A percentile compares a stretch with the other conserved stretches of the same genome.
These are phyloP conservation scores for Danio jaintianensis DNA, from an alignment of 2,797 vertebrate genomes.

Conservation along the genomic window DNA sequence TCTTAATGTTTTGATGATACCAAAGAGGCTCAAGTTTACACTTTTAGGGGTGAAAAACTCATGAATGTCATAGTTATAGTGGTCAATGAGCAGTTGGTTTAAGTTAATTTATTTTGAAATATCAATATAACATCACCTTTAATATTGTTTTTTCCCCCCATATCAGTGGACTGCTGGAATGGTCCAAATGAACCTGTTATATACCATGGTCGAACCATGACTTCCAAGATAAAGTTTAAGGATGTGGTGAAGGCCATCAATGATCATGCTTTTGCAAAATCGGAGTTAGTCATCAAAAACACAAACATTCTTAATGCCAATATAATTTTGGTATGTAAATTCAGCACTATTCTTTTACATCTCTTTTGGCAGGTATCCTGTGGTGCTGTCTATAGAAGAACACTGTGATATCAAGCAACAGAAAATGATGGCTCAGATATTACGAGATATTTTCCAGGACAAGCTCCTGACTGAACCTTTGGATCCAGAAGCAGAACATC, in stretches of 20 bases:
- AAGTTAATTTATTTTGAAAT: no score
- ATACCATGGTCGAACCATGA: constrained; percentile 96
- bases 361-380: constrained; percentile 84
- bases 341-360: not conserved
- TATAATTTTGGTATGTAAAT: no score
- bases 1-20: no score
- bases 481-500: constrained; percentile 91
- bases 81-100: no score
- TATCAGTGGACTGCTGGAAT: constrained; percentile 96
- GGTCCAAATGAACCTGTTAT: constrained; percentile 94
- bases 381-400: constrained; percentile 96
- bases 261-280: constrained; percentile 91
- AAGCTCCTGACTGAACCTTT: constrained; percentile 86
- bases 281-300: constrained; percentile 82
- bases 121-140: no score
- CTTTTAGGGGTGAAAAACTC: no score
- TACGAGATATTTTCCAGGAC: constrained; percentile 91
- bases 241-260: constrained; percentile 96
- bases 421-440: constrained; percentile 91
- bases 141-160: not conserved
- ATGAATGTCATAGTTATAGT: no score
- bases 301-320: not conserved
- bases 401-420: constrained; percentile 93
- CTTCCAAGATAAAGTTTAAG: constrained; percentile 97
- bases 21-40: no score